Base-by-base conservation (phyloP, 64 coral and sea anemone genomes). In the Porites lutea region DNA sequence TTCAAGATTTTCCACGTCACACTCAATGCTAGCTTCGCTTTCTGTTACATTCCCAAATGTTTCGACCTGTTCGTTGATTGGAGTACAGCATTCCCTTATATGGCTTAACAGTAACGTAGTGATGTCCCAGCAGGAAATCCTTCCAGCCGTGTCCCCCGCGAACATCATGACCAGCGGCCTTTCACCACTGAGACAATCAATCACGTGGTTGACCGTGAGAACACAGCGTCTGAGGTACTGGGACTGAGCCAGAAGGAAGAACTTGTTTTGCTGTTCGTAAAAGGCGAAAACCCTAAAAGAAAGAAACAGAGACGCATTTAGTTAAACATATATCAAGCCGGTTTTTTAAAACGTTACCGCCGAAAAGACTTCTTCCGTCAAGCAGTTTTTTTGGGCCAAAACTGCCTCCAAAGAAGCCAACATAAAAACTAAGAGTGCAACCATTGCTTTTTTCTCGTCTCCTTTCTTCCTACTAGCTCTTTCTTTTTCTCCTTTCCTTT, bases 71-170 rank as follows among this genome's bases (percentile, higher is more conserved):
- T 70, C 50, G 18, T 12, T 6, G 2, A 4, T 14, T 10, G 76
- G 82, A 23, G 89, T 69, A 43, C 70, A 94, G 16, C 58, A 52
- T 51, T 94, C 87, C 59, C 14, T 69, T 16, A 97, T 52, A 62
- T 95, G 86, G 37, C 93, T 83, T 72, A 84, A 10, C 18, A 93
- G 63, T 9, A 90, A 70, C 20, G 69, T 16, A 14, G 96, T 98
- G 46, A 95, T 65, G 52, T 98, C 91, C 96, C 96, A 98, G 53
- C 90, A 88, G 16, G 90, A 86, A 45, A 98, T 83, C 58, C 61
- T 93, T 13, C 96, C 96, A 52, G 96, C 96, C 22, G 96, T 98
- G 65, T 98, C 93, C 9, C 93, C 93, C 48, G 90, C 93, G 88
- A 95, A 95, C 13, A 95, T 20, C 50, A 98, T 60, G 12, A 98